Evolutionary conservation across 2,888 invertebrate genomes (phyloP).

Genomic region (Ectropis crepuscularia): DNA sequence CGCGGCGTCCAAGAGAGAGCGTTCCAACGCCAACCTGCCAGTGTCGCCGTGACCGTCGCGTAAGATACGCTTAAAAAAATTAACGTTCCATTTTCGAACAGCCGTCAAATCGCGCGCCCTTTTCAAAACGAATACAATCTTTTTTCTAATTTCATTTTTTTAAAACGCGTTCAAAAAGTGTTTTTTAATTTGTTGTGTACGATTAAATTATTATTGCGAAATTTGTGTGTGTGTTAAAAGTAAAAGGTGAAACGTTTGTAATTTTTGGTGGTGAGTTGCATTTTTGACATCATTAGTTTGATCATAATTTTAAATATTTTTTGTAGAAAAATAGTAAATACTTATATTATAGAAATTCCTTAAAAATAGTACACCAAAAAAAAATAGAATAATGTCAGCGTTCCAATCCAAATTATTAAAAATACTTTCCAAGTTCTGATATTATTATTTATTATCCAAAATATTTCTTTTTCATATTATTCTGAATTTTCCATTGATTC

Average conservation of each 20-base stretch:
- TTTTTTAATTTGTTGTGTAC: conserved; percentile 45
- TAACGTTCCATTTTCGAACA: conserved; percentile 58
- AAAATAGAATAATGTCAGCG: no score
- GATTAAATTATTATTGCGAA: conserved; percentile 33
- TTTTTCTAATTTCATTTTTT: conserved; percentile 40
- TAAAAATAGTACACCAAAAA: no score
- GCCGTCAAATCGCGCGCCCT: conserved; percentile 58
- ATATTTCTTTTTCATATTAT: no score
- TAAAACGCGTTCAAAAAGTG: conserved; percentile 39
- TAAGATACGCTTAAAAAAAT: conserved; percentile 52
- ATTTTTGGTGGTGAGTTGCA: conserved; percentile 60
- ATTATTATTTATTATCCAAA: no score
- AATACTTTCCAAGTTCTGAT: no score
- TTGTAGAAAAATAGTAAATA: no score
- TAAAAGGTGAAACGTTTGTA: conserved; percentile 72
- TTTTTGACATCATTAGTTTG: conserved; percentile 15
- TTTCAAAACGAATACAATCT: conserved; percentile 28
- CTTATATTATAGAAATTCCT: no score
- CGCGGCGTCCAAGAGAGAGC: conserved; percentile 66
- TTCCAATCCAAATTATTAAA: no score
- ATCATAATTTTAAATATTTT: background rate
- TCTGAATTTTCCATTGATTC: no score
- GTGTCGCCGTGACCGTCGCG: conserved; percentile 60
- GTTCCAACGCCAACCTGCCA: conserved; percentile 62
- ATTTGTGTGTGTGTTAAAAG: conserved; percentile 53